Conservation (phyloP, 2,888 invertebrate genomes). For the Euclidia mi region DNA sequence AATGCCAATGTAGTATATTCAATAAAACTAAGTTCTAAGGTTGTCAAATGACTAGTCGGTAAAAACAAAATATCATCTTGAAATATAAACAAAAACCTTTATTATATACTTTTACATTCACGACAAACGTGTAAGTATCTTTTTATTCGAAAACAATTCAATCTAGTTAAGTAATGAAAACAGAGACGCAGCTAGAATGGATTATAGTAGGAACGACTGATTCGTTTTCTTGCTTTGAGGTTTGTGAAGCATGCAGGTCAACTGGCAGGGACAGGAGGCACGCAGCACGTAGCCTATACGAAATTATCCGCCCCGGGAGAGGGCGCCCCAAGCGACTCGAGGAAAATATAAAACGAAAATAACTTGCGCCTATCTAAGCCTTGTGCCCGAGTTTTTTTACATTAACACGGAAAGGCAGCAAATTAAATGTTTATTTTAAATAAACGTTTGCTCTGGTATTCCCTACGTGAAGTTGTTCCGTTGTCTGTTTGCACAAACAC, state of each 20-base stretch:
- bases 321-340: constrained; percentile 71
- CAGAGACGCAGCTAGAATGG: constrained; percentile 29
- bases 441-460: constrained; percentile 64
- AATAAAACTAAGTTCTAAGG: no score
- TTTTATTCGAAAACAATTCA: constrained; percentile 19
- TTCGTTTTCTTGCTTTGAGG: constrained; percentile 65
- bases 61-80: no score
- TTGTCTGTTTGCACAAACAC: constrained; percentile 55
- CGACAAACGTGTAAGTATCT: neutral
- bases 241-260: constrained; percentile 70
- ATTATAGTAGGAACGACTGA: constrained; percentile 43
- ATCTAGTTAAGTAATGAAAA: constrained; percentile 18
- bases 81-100: neutral
- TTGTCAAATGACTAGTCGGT: no score
- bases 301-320: constrained; percentile 83
- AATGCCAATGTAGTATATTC: no score
- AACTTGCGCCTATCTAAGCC: constrained; percentile 80
- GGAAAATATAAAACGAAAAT: constrained; percentile 85
- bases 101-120: neutral
- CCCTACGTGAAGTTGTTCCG: constrained; percentile 56
- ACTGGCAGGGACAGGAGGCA: constrained; percentile 71
- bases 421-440: constrained; percentile 77
- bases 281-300: constrained; percentile 80
- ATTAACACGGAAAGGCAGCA: constrained; percentile 71
- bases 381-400: constrained; percentile 70